Evolutionary conservation across 2,797 vertebrate species (phyloP), one percentile per base, ranked within the genome.

Genomic region (Helicolenus hilgendorfi): DNA sequence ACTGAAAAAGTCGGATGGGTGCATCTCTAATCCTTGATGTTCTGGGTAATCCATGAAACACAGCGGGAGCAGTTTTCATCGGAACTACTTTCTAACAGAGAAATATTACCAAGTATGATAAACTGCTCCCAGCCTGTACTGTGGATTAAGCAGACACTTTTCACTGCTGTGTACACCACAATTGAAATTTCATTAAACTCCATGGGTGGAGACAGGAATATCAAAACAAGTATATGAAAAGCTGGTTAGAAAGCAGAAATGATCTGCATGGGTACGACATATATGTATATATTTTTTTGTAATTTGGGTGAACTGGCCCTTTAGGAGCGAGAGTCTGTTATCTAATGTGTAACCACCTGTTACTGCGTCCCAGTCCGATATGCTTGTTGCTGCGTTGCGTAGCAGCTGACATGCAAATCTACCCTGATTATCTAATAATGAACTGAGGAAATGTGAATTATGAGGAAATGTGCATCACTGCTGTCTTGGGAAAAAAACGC

Each of bases 371-470:
- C 36, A 5, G 41, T 24, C 27, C 11, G 5, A 85, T 67, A 70
- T 70, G 59, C 86, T 84, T 78, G 78, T 87, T 86, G 71, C 86
- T 79, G 11, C 2, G 11, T 64, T 85, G 45, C 41, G 65, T 60
- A 81, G 83, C 81, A 77, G 79, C 83, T 72, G 79, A 85, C 90
- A 86, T 77, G 71, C 78, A 87, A 83, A 84, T 88, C 74, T 83
- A 8, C 49, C 72, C 84, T 83, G 79, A 92, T 88, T 78, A 88
- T 91, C 75, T 81, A 56, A 88, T 93, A 81, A 93, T 86, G 72
- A 91, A 90, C 86, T 82, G 81, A 84, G 88, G 65, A 85, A 87
- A 92, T 84, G 64, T 85, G 83, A 91, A 90, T 91, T 86, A 89
- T 70, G 69, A 56, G 63, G 53, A 88, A 91, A 84, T 62, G 79